Conservation (phyloP, 2,113 vertebrate genomes). For the Ictidomys tridecemlineatus region DNA sequence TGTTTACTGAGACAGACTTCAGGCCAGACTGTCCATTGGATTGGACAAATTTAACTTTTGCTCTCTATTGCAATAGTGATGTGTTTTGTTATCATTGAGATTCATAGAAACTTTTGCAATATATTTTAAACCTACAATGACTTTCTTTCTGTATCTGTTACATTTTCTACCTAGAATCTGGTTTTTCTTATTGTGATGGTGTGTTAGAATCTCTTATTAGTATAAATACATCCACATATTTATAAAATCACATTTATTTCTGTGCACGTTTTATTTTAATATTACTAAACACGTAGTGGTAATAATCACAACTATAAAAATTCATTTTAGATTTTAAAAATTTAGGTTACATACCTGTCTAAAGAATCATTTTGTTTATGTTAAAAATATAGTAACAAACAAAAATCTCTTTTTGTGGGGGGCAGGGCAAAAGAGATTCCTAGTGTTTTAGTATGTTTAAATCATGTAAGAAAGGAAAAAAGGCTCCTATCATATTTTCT, state of each 20-base stretch:
- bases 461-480: not conserved
- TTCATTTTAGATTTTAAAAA: not conserved
- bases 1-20: not conserved
- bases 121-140: not conserved
- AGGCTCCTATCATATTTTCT: not conserved
- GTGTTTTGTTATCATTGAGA: not conserved
- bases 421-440: not conserved
- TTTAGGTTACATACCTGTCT: not conserved
- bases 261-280: not conserved
- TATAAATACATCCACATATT: not conserved
- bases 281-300: not conserved
- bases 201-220: not conserved
- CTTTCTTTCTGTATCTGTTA: not conserved
- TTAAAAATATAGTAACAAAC: not conserved
- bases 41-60: not conserved
- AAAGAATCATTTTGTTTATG: not conserved
- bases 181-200: not conserved
- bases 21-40: not conserved
- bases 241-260: not conserved
- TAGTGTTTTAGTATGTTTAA: not conserved
- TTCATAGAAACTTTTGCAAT: not conserved
- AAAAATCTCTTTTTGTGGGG: not conserved
- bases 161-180: not conserved
- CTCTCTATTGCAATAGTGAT: not conserved
- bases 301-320: not conserved